Evolutionary conservation across 1,140 invertebrate species (phyloP), one percentile per base, ranked within the genome.

Genomic region (Penaeus japonicus): DNA sequence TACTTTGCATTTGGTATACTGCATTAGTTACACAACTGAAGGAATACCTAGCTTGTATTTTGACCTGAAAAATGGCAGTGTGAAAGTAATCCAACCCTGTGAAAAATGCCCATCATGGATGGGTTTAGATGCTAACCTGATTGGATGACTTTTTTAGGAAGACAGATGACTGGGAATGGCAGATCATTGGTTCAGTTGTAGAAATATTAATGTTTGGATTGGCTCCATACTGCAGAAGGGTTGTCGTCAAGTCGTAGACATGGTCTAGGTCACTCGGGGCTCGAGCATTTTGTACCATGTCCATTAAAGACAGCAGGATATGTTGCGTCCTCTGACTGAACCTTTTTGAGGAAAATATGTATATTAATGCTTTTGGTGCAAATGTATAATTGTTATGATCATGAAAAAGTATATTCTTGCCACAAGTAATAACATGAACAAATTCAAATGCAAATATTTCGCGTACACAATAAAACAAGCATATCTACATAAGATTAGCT

Each of bases 231-330:
- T 95, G 94, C 81, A 96, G 93, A 15, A 96, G 93, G 17, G 95
- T 95, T 59, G 95, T 91, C 5, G 94, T 95, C 39, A 96, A 92
- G 91, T 95, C 94, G 91, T 96, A 95, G 54, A 96, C 94, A 92
- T 95, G 95, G 87, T 95, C 93, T 90, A 96, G 93, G 90, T 96
- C 95, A 55, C 92, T 92, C 73, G 95, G 94, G 57, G 93, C 94
- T 57, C 95, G 93, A 18, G 95, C 95, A 92, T 95, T 95, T 90
- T 95, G 94, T 57, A 96, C 95, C 95, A 96, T 95, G 91, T 96
- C 95, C 92, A 96, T 91, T 7, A 93, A 83, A 92, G 91, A 94
- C 89, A 95, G 94, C 24, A 96, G 92, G 90, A 96, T 95, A 91
- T 96, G 95, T 91, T 95, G 95, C 4, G 93, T 94, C 59, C 94